Base-by-base conservation (phyloP, 2,888 invertebrate genomes). In the Trachelus stipa region DNA sequence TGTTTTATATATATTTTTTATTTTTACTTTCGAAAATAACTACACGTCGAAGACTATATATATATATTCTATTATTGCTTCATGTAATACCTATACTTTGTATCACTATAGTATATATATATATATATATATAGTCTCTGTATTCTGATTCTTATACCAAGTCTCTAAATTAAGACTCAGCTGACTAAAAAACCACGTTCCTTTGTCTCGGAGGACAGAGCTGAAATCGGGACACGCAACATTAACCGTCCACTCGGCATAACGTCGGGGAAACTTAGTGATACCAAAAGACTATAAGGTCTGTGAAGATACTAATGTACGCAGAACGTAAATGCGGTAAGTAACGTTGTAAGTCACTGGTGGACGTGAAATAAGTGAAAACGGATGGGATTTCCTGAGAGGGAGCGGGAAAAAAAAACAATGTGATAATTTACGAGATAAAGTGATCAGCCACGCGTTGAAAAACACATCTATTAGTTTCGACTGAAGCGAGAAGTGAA, bases 171-270 rank as follows among this genome's bases (percentile, higher is more conserved):
- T 56, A 78, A 73, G 30, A 73, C 56, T 68, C 56, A 1, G 68
- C 76, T 37, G 73, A 34, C 37, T 77, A 56, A 56, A 40, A 56
- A 56, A 56, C 56, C 56, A 23, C 56, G 56, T 56, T 56, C 76
- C 78, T 79, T 80, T 80, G 80, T 82, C 78, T 79, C 77, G 76
- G 73, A 12, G 77, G 79, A 81, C 68, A 35, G 11, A 75, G 80
- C 82, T 80, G 80, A 84, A 85, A 85, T 85, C 80, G 80, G 83
- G 84, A 84, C 84, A 84, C 85, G 85, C 86, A 85, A 88, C 87
- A 88, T 88, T 87, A 88, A 87, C 85, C 34, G 37, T 30, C 74
- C 74, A 35, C 34, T 30, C 12, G 34, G 84, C 86, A 86, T 86
- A 85, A 84, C 85, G 78, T n/a, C 71, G 56, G 23, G 40, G 23